Evolutionary conservation across 2,888 invertebrate genomes (phyloP), one percentile per base, ranked within the genome.

Genomic region (Agrochola circellaris): DNA sequence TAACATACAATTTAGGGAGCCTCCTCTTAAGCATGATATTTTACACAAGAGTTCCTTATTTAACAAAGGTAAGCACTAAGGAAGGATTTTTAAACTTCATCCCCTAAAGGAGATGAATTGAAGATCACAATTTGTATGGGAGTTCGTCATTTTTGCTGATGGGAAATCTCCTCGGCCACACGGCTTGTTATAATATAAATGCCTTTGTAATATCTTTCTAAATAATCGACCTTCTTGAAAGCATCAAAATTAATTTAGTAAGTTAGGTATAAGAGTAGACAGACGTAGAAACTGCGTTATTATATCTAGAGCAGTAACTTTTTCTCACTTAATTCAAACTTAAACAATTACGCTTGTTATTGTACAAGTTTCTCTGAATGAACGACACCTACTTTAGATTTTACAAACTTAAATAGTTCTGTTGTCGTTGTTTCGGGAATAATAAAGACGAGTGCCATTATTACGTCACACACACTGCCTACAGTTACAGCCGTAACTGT

Each of bases 351-450:
- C 34, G 45, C 75, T 54, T 72, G 71, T 80, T 80, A 72, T 74
- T 76, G 54, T 77, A 72, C 26, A 82, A 83, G 75, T 85, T 86
- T 51, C 17, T 34, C 30, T 58, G 48, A 86, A 64, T 74, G 56
- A 83, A 83, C 83, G 75, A 75, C 62, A 65, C 60, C 61, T 77
- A 71, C 77, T 75, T 73, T 26, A 75, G 26, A 75, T 73, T 82
- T 85, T 66, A 75, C 71, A 76, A 79, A 79, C 58, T 85, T 74
- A 30, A 51, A 75, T 73, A 72, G 80, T 85, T 75, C 48, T 80
- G 61, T 62, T 68, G 73, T 74, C 66, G 26, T 30, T 66, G 64
- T 82, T 73, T 73, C 30, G 80, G 26, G 66, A 61, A 20, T 77
- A 62, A 71, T 75, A 73, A 80, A 75, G 45, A 61, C 60, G 42